These are phyloP conservation scores for Hirtodrosophila histrioides DNA, from an alignment of 2,888 invertebrate genomes.

Conservation along the genomic window DNA sequence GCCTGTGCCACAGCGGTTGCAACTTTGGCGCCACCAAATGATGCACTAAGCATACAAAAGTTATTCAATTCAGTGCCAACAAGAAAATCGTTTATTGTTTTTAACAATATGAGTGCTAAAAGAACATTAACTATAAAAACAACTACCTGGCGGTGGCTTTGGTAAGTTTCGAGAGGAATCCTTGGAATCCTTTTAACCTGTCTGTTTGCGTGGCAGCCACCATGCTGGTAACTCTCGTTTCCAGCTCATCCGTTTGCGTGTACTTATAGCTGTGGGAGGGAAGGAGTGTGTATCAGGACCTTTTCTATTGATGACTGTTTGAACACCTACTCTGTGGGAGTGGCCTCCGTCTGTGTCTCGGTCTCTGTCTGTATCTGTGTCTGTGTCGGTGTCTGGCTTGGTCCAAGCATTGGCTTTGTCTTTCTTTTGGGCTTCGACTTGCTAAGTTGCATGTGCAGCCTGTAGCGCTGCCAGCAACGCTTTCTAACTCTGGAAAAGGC, in stretches of 20 bases:
- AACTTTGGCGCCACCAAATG: slow-evolving; percentile 49
- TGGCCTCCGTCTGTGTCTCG: slow-evolving; percentile 4
- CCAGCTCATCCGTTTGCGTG: slow-evolving; percentile 21
- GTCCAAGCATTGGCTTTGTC: not conserved
- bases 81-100: slow-evolving; percentile 21
- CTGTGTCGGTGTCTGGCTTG: no score
- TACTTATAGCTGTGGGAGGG: slow-evolving; percentile 10
- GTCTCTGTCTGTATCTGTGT: slow-evolving; percentile 2
- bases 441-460: slow-evolving; percentile 1
- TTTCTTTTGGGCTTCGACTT: not conserved
- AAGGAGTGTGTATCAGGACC: not conserved
- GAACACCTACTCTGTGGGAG: slow-evolving; percentile 30
- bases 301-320: slow-evolving; percentile 9
- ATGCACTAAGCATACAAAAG: slow-evolving; percentile 35
- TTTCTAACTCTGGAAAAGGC: no score
- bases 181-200: slow-evolving; percentile 3
- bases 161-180: slow-evolving; percentile 45
- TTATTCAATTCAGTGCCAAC: slow-evolving; percentile 29
- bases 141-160: slow-evolving; percentile 45
- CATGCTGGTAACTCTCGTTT: not conserved
- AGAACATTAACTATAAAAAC: slow-evolving; percentile 21
- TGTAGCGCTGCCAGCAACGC: no score
- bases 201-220: slow-evolving; percentile 30
- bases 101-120: slow-evolving; percentile 46
- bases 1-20: slow-evolving; percentile 1